These are phyloP conservation scores for Oceanites oceanicus DNA, from an alignment of 2,113 vertebrate species.

Conservation along the genomic window DNA sequence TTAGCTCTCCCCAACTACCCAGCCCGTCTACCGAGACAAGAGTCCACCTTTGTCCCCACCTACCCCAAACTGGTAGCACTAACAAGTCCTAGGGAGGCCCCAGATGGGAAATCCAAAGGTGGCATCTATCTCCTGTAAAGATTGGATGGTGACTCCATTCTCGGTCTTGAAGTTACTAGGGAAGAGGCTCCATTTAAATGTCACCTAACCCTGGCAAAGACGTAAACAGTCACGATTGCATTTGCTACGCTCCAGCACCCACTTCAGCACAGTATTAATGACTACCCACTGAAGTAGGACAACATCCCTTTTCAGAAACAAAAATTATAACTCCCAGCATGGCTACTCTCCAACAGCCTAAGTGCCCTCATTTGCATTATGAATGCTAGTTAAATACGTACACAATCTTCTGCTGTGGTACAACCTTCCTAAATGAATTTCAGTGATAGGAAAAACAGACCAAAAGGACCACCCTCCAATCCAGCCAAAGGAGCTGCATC, in stretches of 20 bases:
- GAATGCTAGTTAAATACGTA: not conserved
- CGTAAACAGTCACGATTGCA: not conserved
- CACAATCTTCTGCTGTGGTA: not conserved
- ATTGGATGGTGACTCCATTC: not conserved
- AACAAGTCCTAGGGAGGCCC: not conserved
- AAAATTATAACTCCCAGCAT: not conserved
- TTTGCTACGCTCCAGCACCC: not conserved
- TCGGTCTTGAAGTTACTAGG: not conserved
- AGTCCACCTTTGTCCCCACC: not conserved
- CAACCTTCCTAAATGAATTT: not conserved
- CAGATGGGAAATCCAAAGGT: not conserved
- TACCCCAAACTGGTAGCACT: not conserved
- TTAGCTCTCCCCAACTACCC: not conserved
- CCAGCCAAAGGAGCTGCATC: not conserved
- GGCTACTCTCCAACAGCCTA: not conserved
- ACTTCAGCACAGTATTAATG: not conserved
- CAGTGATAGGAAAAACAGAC: not conserved
- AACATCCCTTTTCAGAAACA: not conserved
- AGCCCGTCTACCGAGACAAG: not conserved
- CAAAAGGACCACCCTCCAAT: not conserved
- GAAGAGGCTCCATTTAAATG: not conserved
- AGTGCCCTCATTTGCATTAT: not conserved
- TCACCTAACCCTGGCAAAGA: not conserved
- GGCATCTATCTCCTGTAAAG: fast-evolving
- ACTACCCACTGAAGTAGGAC: not conserved